Evolutionary conservation across 1,140 invertebrate genomes (phyloP).

Genomic region (Drosophila kikkawai): DNA sequence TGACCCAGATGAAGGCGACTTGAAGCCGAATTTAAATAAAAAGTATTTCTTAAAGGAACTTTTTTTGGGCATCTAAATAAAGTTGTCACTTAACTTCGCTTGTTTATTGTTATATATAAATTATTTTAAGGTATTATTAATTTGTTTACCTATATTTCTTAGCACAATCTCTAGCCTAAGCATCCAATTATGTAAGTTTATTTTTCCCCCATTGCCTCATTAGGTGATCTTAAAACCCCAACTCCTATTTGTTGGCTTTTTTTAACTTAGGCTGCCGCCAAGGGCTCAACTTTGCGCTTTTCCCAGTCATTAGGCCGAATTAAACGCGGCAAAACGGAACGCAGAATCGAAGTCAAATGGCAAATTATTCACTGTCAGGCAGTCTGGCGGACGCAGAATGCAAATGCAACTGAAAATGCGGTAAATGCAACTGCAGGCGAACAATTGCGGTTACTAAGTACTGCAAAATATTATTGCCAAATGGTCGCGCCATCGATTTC

Average conservation of each 20-base stretch:
- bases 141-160: background rate
- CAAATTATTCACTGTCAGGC: slow-evolving; percentile 83
- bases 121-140: background rate
- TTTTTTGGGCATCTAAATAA: background rate
- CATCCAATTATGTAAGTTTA: slow-evolving; percentile 5
- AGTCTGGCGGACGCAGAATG: slow-evolving; percentile 51
- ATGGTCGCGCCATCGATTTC: slow-evolving; percentile 62
- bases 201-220: slow-evolving; percentile 11
- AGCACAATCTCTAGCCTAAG: background rate
- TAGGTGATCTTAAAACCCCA: slow-evolving; percentile 2
- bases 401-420: slow-evolving; percentile 49
- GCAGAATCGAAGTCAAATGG: slow-evolving; percentile 68
- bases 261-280: slow-evolving; percentile 26
- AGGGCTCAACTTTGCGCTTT: slow-evolving; percentile 72
- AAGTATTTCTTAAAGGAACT: background rate
- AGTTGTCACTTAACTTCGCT: background rate
- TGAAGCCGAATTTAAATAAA: background rate
- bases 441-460: slow-evolving; percentile 54
- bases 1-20: slow-evolving; percentile 25
- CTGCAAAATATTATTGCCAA: slow-evolving; percentile 78
- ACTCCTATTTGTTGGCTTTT: background rate
- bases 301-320: slow-evolving; percentile 72
- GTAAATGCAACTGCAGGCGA: slow-evolving; percentile 29
- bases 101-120: background rate
- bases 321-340: slow-evolving; percentile 55